Conservation (phyloP, 2,113 vertebrate species). For the Trematomus loennbergii region DNA sequence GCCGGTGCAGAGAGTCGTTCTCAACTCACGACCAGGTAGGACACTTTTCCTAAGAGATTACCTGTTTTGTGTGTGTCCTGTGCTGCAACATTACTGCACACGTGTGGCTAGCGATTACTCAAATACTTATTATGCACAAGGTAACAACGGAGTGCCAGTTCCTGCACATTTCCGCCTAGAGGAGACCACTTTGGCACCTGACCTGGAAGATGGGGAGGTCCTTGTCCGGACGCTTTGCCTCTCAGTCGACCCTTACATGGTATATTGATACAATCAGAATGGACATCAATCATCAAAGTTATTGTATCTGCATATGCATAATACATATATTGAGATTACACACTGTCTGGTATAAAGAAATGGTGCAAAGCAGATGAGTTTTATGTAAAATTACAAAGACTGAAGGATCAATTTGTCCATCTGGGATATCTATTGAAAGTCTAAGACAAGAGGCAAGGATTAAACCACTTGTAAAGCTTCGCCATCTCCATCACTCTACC, state of each 20-base stretch:
- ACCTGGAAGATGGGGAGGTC: constrained; percentile 85
- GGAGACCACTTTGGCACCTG: constrained; percentile 80
- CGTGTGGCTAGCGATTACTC: neutral
- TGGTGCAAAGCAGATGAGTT: neutral
- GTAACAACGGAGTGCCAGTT: constrained; percentile 87
- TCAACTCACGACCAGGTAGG: constrained; percentile 91
- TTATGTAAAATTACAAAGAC: neutral
- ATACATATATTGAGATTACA: neutral
- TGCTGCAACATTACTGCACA: neutral
- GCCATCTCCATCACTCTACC: neutral
- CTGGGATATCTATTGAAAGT: neutral
- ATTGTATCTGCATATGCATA: neutral
- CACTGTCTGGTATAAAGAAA: neutral
- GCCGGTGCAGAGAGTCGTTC: constrained; percentile 86
- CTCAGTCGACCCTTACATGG: constrained; percentile 98
- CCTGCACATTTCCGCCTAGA: constrained; percentile 91
- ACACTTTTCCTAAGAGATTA: constrained; percentile 7
- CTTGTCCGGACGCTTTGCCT: constrained; percentile 90
- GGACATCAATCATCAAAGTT: neutral
- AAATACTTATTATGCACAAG: constrained; percentile 74
- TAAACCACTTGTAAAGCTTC: neutral
- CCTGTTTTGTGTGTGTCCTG: neutral
- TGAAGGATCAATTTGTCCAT: neutral
- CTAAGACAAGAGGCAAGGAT: neutral
- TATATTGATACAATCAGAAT: constrained; percentile 60